phyloP scores from a whole-genome alignment of 2,797 vertebrate genomes.

The Rhinatrema bivittatum region DNA sequence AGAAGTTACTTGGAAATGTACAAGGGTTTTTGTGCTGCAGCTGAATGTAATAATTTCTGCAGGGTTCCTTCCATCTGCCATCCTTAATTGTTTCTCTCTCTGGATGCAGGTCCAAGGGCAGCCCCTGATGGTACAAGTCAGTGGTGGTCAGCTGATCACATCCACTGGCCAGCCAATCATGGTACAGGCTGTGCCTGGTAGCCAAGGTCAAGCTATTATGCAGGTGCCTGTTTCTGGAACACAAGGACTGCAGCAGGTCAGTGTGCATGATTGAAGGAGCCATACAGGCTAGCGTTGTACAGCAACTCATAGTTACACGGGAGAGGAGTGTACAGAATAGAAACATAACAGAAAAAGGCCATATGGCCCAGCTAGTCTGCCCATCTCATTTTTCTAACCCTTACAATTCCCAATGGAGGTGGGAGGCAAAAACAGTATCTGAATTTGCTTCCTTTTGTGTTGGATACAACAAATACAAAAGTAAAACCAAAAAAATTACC shows the following conservation, averaged over 20 bases:
- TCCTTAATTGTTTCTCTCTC: constrained; percentile 13
- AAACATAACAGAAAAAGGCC: no score
- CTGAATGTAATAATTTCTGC: no score
- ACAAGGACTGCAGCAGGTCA: constrained; percentile 93
- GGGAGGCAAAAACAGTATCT: no score
- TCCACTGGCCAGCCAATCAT: constrained; percentile 98
- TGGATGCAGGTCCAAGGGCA: constrained; percentile 84
- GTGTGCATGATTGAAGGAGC: background rate
- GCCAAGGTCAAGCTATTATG: constrained; percentile 97
- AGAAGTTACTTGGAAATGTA: background rate
- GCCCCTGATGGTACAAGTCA: constrained; percentile 97
- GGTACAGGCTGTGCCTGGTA: constrained; percentile 93
- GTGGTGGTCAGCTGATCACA: constrained; percentile 95
- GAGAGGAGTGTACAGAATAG: no score
- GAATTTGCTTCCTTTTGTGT: no score
- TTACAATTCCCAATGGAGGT: no score
- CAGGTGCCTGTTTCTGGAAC: constrained; percentile 93
- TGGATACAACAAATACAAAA: no score
- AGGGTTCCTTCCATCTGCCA: no score
- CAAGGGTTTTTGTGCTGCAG: fast-evolving
- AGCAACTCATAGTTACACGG: no score
- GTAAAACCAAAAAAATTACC: no score
- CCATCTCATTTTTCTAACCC: no score
- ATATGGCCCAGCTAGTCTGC: no score
- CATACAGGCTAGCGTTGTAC: background rate